Percentiles rank a stretch among this genome's conserved stretches.
Conservation (phyloP, 2,113 vertebrate genomes). For the Nematolebias whitei region DNA sequence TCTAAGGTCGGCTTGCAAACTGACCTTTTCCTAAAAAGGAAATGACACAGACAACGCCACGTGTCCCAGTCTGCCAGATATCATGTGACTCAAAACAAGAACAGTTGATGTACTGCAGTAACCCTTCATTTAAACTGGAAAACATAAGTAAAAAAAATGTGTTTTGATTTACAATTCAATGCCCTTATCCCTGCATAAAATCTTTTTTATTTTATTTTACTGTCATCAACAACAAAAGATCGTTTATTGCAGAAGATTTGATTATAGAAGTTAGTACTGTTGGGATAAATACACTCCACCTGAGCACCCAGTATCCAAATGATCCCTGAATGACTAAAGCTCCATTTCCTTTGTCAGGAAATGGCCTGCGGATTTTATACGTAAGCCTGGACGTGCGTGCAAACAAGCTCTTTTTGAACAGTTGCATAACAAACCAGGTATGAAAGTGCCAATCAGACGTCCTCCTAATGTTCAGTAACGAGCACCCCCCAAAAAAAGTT, state of each 20-base stretch:
- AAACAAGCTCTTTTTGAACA: conserved; percentile 53
- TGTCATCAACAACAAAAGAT: conserved; percentile 12
- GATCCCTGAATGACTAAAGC: conserved; percentile 1
- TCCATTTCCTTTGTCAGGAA: conserved; percentile 52
- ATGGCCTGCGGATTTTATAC: conserved; percentile 33
- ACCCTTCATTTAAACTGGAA: conserved; percentile 26
- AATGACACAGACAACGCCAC: conserved; percentile 34
- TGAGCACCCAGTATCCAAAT: conserved; percentile 21
- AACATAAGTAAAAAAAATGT: conserved; percentile 32
- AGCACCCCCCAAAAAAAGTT: conserved; percentile 40
- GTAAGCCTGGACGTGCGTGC: conserved; percentile 55
- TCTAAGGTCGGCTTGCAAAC: conserved; percentile 34
- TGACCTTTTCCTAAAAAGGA: conserved; percentile 40
- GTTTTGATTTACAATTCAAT: conserved; percentile 19
- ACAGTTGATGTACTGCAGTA: conserved; percentile 33
- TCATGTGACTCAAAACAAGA: conserved; percentile 14
- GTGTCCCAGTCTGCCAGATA: conserved; percentile 12
- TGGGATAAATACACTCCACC: conserved; percentile 29
- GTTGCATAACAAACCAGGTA: conserved; percentile 52
- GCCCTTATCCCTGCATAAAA: conserved; percentile 16
- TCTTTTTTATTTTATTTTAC: conserved; percentile 50
- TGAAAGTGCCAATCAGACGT: conserved; percentile 56
- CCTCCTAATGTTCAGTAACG: conserved; percentile 67
- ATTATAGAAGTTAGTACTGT: conserved; percentile 3
- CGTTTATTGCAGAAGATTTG: conserved; percentile 22